Percentiles rank a stretch among this genome's conserved stretches.
phyloP scores from a whole-genome alignment of 2,113 vertebrate genomes.

The Cricetomys ansorgei region DNA sequence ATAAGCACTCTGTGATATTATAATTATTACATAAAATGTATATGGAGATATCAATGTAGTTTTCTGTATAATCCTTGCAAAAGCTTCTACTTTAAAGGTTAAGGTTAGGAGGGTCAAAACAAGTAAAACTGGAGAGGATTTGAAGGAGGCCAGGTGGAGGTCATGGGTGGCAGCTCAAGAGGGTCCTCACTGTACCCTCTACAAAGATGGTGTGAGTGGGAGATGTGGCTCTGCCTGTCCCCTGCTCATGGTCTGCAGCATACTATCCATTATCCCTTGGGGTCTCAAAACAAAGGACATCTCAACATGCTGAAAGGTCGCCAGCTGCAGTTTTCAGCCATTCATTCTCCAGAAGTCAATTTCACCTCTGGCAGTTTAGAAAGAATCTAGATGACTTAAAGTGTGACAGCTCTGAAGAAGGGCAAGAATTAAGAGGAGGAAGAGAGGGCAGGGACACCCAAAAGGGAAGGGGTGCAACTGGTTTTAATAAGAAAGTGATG shows the following conservation, averaged over 20 bases:
- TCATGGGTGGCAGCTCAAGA: background rate
- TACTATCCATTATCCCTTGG: conserved; percentile 77
- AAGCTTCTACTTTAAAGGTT: background rate
- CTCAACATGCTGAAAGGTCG: conserved; percentile 78
- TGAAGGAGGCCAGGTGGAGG: background rate
- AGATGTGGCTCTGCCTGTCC: conserved; percentile 65
- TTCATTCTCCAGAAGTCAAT: conserved; percentile 83
- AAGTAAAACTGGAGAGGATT: background rate
- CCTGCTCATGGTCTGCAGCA: conserved; percentile 74
- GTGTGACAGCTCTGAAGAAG: conserved; percentile 69
- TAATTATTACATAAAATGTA: background rate
- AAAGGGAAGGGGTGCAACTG: background rate
- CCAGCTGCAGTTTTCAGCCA: conserved; percentile 81
- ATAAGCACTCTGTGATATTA: background rate
- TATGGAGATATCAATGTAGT: background rate
- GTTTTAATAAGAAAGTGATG: conserved; percentile 52
- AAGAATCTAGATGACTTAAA: conserved; percentile 68
- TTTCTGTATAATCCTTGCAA: background rate
- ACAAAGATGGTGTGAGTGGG: conserved; percentile 56
- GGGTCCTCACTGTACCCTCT: background rate
- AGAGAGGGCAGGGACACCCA: too few species aligned
- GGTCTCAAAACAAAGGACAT: conserved; percentile 75
- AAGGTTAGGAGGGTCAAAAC: background rate
- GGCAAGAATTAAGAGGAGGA: conserved; percentile 35
- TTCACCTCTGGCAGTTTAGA: conserved; percentile 83